Percentiles rank a stretch among this genome's conserved stretches.
phyloP scores from a whole-genome alignment of 2,888 invertebrate species.

The Standfussiana lucernea region DNA sequence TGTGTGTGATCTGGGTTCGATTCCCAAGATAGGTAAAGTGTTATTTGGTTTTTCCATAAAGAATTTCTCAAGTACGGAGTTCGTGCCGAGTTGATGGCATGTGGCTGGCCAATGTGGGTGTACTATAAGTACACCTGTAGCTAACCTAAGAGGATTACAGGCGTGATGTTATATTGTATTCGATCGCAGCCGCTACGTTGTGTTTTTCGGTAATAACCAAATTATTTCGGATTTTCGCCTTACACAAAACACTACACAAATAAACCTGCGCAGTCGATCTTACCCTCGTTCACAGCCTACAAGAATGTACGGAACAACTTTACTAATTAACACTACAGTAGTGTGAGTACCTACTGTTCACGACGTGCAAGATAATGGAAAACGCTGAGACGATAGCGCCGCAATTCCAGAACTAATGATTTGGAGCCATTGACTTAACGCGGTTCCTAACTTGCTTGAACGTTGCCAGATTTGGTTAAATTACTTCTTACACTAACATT shows the following conservation, averaged over 20 bases:
- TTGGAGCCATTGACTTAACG: conserved; percentile 63
- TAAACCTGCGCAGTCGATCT: not conserved
- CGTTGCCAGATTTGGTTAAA: conserved; percentile 55
- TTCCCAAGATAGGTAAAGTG: not conserved
- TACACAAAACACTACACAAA: not conserved
- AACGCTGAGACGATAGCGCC: conserved; percentile 54
- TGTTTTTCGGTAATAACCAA: not conserved
- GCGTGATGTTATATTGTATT: not conserved
- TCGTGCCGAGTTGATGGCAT: not conserved
- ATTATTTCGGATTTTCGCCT: not conserved
- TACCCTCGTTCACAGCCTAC: conserved; percentile 24
- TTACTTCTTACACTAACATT: conserved; percentile 64
- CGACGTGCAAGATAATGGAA: conserved; percentile 64
- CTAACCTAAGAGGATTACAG: not conserved
- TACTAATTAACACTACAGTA: conserved; percentile 58
- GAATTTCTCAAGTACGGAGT: not conserved
- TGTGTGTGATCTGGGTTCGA: not conserved
- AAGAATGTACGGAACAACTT: conserved; percentile 58
- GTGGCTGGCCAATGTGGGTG: not conserved
- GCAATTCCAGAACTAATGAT: conserved; percentile 65
- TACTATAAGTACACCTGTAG: not conserved
- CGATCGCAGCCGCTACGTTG: not conserved
- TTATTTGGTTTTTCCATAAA: not conserved
- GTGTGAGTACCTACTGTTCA: conserved; percentile 46
- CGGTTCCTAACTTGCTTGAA: conserved; percentile 59